Conservation (phyloP, 2,888 invertebrate species). For the Lissocephala sabroskyi region DNA sequence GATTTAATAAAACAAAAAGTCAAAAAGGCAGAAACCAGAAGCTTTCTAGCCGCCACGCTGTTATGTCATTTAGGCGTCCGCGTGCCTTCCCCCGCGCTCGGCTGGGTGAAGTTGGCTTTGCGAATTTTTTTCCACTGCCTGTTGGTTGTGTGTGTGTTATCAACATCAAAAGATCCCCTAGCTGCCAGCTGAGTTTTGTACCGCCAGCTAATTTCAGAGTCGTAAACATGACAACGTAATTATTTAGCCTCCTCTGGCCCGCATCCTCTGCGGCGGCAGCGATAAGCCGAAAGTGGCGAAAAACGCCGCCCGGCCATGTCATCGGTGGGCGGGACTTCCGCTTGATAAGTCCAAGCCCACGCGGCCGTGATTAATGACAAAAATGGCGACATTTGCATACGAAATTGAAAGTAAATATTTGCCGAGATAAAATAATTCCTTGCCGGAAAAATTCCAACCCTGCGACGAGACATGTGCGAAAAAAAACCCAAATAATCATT, state of each 20-base stretch:
- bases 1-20: conserved; percentile 44
- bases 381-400: conserved; percentile 60
- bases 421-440: conserved; percentile 38
- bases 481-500: conserved; percentile 6
- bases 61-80: too few relatives aligned
- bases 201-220: conserved; percentile 61
- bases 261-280: background rate
- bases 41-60: too few relatives aligned
- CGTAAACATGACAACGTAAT: conserved; percentile 63
- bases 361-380: conserved; percentile 25
- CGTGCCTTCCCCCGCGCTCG: too few relatives aligned
- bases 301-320: too few relatives aligned
- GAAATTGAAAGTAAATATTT: conserved; percentile 65
- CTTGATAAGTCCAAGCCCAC: conserved; percentile 20
- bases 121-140: too few relatives aligned
- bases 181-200: too few relatives aligned
- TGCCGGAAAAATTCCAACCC: background rate
- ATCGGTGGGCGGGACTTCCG: too few relatives aligned
- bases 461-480: background rate
- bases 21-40: conserved; percentile 17
- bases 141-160: conserved; percentile 24
- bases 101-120: too few relatives aligned
- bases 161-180: conserved; percentile 60
- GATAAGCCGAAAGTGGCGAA: too few relatives aligned
- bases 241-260: conserved; percentile 32